These are phyloP conservation scores for Serripes groenlandicus DNA, from an alignment of 2,888 invertebrate species.

Conservation along the genomic window DNA sequence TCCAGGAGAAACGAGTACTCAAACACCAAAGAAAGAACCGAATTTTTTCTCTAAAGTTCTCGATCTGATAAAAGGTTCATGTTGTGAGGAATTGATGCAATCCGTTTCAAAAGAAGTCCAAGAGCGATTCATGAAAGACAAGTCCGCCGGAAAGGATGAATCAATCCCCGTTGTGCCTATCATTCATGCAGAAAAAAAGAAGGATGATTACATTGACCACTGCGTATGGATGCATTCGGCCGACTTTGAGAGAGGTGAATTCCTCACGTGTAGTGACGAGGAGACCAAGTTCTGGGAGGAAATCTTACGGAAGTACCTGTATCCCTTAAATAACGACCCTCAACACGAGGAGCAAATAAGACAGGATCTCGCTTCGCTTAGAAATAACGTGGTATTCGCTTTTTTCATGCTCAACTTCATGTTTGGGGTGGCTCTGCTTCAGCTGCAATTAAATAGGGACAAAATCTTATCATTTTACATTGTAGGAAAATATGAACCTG, in stretches of 20 bases:
- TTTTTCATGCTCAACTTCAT: conserved; percentile 97
- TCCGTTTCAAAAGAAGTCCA: neutral
- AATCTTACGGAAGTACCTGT: conserved; percentile 96
- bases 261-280: conserved; percentile 86
- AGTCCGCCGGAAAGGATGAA: conserved; percentile 80
- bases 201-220: neutral
- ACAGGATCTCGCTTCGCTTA: conserved; percentile 62
- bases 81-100: conserved; percentile 6
- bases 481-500: conserved; percentile 79
- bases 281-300: conserved; percentile 98
- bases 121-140: neutral
- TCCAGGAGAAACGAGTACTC: conserved; percentile 9
- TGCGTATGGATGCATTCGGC: conserved; percentile 6
- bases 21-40: neutral
- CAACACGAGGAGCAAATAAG: conserved; percentile 86
- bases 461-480: conserved; percentile 90
- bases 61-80: conserved; percentile 1
- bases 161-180: conserved; percentile 24
- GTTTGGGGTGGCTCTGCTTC: conserved; percentile 98
- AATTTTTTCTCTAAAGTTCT: neutral
- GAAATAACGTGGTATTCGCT: conserved; percentile 76
- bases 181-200: conserved; percentile 2
- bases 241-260: neutral
- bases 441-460: conserved; percentile 92
- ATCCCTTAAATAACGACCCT: conserved; percentile 96